These are phyloP conservation scores for human DNA, from an alignment of 2,113 vertebrate species.

Conservation along the genomic window GRCh38 chr4:115426001-115426500, in stretches of 20 bases:
- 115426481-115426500: background rate
- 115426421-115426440: background rate
- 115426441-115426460: background rate
- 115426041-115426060: background rate
- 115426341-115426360: accelerated
- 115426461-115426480: background rate
- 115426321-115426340: background rate
- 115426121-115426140: background rate
- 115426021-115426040: background rate
- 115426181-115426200: background rate
- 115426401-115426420: background rate
- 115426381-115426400: background rate
- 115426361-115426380: background rate
- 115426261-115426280: background rate
- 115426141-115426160: background rate
- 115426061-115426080: background rate
- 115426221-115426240: background rate
- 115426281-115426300: background rate
- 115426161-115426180: background rate
- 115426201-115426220: background rate
- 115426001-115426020: background rate
- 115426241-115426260: background rate
- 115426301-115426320: background rate
- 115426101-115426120: background rate
- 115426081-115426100: background rate